Evolutionary conservation across 1,140 invertebrate genomes (phyloP), one percentile per base, ranked within the genome.

Genomic region (Himalopsyche phryganea): DNA sequence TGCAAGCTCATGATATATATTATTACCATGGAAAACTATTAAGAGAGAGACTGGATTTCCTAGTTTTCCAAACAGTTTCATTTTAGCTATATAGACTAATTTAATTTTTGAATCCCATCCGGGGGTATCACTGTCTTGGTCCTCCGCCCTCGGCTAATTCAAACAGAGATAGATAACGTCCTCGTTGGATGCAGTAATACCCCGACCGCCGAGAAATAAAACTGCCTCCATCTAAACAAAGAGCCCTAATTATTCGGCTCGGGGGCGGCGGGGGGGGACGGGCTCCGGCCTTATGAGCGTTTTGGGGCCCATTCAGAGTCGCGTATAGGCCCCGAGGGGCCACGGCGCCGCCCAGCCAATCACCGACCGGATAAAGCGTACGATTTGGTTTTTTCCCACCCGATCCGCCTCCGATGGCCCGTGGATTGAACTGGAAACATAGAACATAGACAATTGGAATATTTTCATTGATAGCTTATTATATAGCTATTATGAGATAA

Each of bases 191-290:
- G 62, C 62, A 60, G 62, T 59, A 63, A 56, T 58, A 56, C 52
- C 67, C 70, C 70, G 74, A 69, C 74, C 72, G 74, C 73, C 75
- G 72, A 75, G 75, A 77, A 78, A 78, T 77, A 78, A 78, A 78
- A 78, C 75, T 77, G 76, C 72, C 71, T 75, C 75, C 77, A 77
- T 78, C 75, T 78, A 78, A 78, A 78, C 76, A 78, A 77, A 78
- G 76, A 78, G 76, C 76, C 75, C 76, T 78, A 78, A 78, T 78
- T 78, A 78, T 78, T 77, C 76, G 76, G 73, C 74, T 47, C 73
- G 73, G 74, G 75, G 75, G 75, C 73, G 73, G 46, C 73, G 72
- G 74, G 75, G 75, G 75, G 74, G 75, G 73, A 71, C 74, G 73
- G 73, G 76, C 74, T 71, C 72, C 72, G 76, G 73, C 75, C 74